Evolutionary conservation across 2,797 vertebrate genomes (phyloP), one percentile per base, ranked within the genome.

Genomic region (Nasua narica): DNA sequence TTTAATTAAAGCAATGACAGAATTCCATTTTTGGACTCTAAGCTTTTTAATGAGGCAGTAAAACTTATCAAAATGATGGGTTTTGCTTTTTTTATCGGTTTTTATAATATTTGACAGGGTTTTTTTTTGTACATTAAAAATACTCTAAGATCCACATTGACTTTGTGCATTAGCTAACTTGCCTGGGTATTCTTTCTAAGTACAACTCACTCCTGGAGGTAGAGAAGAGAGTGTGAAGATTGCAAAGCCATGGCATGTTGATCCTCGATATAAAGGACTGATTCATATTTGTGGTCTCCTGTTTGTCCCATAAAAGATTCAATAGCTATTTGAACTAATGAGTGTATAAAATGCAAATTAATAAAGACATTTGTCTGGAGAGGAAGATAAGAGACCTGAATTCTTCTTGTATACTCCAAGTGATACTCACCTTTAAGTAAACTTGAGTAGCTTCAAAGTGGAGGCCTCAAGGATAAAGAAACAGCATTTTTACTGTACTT

Each of bases 21-120:
- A 92, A 98, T 95, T 97, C 58, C 35, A 96, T 93, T 94, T 96
- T 90, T 25, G 35, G 54, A 72, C 25, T 89, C 27, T 48, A 72
- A n/a, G 50, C 43, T 74, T 95, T 87, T 88, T 92, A 86, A 95
- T 7, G 69, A 56, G n/a, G 27, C 32, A 46, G 48, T 69, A 40
- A 21, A 85, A 72, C 81, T 62, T 25, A 90, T 40, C 18, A n/a
- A 21, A 78, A 54, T 70, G 4, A 16, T 50, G 27, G 32, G 2
- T 50, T 86, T 86, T 92, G 3, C 21, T 95, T 96, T 58, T 92
- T 95, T 77, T 40, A 69, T 82, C 86, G 56, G 12, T 87, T 87
- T 95, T 70, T 74, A n/a, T 69, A 82, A 95, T 85, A 93, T 15
- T 52, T 78, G 29, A 56, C 3, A 58, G 23, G n/a, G n/a, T n/a